Conservation (phyloP, 2,113 vertebrate species). For the Pomatorhinus ruficollis region DNA sequence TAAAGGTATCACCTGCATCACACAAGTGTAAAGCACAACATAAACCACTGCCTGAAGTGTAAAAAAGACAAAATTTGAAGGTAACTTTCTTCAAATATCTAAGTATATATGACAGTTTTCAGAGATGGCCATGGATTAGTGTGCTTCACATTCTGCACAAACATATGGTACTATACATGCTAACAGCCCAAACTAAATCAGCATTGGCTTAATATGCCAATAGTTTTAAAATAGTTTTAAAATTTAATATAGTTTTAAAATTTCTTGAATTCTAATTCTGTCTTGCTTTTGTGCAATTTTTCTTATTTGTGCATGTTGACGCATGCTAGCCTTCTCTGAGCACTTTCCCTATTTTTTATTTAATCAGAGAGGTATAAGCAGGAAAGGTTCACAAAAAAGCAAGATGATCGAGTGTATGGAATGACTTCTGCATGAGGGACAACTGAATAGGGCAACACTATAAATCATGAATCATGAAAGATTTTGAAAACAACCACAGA, state of each 20-base stretch:
- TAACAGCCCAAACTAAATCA: not conserved
- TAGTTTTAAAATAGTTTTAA: not conserved
- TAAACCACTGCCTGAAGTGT: not conserved
- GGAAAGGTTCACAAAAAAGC: not conserved
- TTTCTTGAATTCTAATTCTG: not conserved
- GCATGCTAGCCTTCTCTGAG: not conserved
- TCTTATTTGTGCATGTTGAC: not conserved
- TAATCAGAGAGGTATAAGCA: not conserved
- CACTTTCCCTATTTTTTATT: not conserved
- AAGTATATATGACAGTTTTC: not conserved
- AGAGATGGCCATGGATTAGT: not conserved
- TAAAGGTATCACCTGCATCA: not conserved
- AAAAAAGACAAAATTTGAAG: not conserved
- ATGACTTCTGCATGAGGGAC: not conserved
- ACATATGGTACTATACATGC: fast-evolving
- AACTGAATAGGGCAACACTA: not conserved
- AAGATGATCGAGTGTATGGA: not conserved
- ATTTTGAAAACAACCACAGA: not conserved
- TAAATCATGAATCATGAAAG: not conserved
- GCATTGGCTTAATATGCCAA: no score
- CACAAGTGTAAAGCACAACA: not conserved
- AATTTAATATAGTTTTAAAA: not conserved
- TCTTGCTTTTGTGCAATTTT: not conserved
- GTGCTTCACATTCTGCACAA: not conserved
- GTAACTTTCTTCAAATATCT: not conserved